Percentiles rank a stretch among this genome's conserved stretches.
These are phyloP conservation scores for Poeciliopsis presidionis DNA, from an alignment of 2,797 vertebrate genomes.

Conservation along the genomic window DNA sequence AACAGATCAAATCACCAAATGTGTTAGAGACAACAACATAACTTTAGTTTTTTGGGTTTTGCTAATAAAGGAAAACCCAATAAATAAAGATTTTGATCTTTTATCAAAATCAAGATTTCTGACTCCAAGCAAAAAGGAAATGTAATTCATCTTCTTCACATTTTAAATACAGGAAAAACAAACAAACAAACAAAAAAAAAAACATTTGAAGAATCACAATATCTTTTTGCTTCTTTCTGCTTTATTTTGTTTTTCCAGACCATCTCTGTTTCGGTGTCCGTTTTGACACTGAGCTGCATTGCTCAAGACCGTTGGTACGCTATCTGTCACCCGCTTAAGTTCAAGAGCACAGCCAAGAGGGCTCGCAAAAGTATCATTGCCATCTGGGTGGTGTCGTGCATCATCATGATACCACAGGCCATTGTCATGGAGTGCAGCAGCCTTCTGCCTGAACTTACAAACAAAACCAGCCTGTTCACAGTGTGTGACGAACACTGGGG, in stretches of 20 bases:
- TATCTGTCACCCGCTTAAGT: constrained; percentile 97
- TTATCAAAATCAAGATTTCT: background rate
- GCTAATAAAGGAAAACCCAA: background rate
- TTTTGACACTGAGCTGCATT: constrained; percentile 95
- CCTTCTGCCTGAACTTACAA: constrained; percentile 90
- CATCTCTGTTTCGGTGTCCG: constrained; percentile 95
- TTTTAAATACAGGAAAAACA: background rate
- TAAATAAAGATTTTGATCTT: too few relatives aligned
- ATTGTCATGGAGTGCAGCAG: constrained; percentile 95
- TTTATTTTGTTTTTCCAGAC: constrained; percentile 78
- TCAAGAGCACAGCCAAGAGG: constrained; percentile 95
- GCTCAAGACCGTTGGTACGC: constrained; percentile 98
- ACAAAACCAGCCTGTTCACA: constrained; percentile 96
- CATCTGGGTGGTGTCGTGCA: constrained; percentile 95
- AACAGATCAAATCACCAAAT: background rate
- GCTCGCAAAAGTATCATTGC: constrained; percentile 91
- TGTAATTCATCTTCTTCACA: background rate
- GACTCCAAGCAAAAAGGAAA: background rate
- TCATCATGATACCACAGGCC: constrained; percentile 96
- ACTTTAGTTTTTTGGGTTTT: too few relatives aligned
- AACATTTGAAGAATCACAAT: background rate
- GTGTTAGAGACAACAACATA: background rate
- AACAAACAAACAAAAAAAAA: too few relatives aligned
- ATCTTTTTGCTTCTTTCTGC: background rate
- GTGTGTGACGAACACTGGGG: constrained; percentile 95